A percentile compares a stretch with the other conserved stretches of the same genome.
These are phyloP conservation scores for Baccha elongata DNA, from an alignment of 2,888 invertebrate genomes.

Conservation along the genomic window DNA sequence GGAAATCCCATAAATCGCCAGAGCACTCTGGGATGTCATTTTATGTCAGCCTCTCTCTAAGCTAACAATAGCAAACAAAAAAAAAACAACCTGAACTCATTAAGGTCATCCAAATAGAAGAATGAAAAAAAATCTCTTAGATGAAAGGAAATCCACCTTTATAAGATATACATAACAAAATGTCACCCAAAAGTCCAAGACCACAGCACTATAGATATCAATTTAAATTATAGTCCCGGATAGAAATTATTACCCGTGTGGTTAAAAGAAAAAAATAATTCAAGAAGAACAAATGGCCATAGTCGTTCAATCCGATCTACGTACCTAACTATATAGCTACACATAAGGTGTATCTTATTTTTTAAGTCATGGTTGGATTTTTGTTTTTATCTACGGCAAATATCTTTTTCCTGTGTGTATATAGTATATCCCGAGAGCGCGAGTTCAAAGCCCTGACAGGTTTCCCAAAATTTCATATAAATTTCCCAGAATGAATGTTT, in stretches of 20 bases:
- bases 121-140: constrained; percentile 27
- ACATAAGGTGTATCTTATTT: constrained; percentile 18
- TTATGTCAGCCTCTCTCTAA: constrained; percentile 43
- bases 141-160: constrained; percentile 66
- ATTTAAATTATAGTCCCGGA: constrained; percentile 67
- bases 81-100: constrained; percentile 64
- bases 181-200: constrained; percentile 67
- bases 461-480: constrained; percentile 73
- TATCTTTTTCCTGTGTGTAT: constrained; percentile 58
- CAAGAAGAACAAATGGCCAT: constrained; percentile 47
- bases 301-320: constrained; percentile 29
- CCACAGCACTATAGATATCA: constrained; percentile 65
- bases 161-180: constrained; percentile 32
- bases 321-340: not conserved
- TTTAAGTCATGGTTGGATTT: constrained; percentile 26
- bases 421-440: constrained; percentile 45
- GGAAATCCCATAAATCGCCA: constrained; percentile 59
- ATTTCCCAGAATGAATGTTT: constrained; percentile 74
- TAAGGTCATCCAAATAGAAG: constrained; percentile 63
- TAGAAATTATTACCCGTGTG: constrained; percentile 54
- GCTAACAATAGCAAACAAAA: not conserved
- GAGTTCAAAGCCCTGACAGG: constrained; percentile 74
- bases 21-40: constrained; percentile 63
- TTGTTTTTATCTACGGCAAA: constrained; percentile 61
- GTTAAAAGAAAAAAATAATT: constrained; percentile 20